Conservation (phyloP, 2,113 vertebrate species). For the Misgurnus anguillicaudatus region DNA sequence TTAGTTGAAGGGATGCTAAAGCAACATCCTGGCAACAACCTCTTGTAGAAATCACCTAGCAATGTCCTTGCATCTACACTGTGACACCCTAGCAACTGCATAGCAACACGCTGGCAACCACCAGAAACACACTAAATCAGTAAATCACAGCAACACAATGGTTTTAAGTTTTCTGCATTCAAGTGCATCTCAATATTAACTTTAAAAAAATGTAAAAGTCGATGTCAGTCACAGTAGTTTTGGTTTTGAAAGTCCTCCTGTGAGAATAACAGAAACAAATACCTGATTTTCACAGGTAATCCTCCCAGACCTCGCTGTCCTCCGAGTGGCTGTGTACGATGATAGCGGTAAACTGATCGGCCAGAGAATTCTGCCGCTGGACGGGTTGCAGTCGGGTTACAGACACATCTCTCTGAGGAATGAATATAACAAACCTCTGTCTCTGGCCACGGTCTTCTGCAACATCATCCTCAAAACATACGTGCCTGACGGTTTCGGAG, state of each 20-base stretch:
- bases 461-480: conserved; percentile 99
- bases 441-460: conserved; percentile 96
- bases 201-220: too few species aligned
- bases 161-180: too few species aligned
- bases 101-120: too few species aligned
- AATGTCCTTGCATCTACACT: too few species aligned
- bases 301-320: conserved; percentile 93
- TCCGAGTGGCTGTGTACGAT: conserved; percentile 95
- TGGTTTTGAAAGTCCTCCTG: conserved; percentile 24
- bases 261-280: conserved; percentile 2
- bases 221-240: not conserved
- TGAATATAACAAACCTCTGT: conserved; percentile 96
- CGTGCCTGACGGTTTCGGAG: conserved; percentile 97
- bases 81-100: too few species aligned
- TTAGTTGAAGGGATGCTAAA: too few species aligned
- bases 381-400: conserved; percentile 96
- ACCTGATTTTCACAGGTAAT: conserved; percentile 82
- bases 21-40: too few species aligned
- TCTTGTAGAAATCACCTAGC: too few species aligned
- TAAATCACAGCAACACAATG: too few species aligned
- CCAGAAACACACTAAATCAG: too few species aligned
- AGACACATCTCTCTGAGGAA: conserved; percentile 97
- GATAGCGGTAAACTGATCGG: conserved; percentile 97
- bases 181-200: too few species aligned
- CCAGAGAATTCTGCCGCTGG: conserved; percentile 93